Conservation (phyloP, 2,888 invertebrate species). For the Rhagonycha fulva region DNA sequence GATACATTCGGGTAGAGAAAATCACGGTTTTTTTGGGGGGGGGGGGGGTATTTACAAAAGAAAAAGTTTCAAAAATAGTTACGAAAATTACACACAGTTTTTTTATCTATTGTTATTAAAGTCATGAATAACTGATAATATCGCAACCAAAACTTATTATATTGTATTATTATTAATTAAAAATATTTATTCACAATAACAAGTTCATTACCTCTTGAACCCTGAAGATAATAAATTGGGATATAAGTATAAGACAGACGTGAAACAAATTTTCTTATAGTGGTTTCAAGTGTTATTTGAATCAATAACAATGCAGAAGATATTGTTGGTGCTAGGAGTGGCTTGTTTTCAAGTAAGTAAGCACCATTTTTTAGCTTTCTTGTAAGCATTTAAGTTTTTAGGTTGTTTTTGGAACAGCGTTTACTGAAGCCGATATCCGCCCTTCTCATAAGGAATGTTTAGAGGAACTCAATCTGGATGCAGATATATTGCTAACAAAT, state of each 20-base stretch:
- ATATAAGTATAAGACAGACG: too few relatives aligned
- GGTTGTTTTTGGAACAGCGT: background rate
- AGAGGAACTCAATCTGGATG: background rate
- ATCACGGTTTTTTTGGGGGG: too few relatives aligned
- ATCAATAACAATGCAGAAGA: background rate
- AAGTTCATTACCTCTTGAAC: background rate
- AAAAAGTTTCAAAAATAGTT: too few relatives aligned
- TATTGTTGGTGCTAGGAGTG: background rate
- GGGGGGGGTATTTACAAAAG: too few relatives aligned
- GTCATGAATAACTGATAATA: too few relatives aligned
- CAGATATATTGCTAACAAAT: background rate
- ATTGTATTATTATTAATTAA: too few relatives aligned
- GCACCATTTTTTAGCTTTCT: background rate
- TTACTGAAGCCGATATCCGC: background rate
- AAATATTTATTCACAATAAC: too few relatives aligned
- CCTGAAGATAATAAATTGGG: background rate
- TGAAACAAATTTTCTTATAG: background rate
- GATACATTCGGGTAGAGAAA: too few relatives aligned
- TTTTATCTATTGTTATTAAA: too few relatives aligned
- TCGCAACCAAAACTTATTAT: too few relatives aligned
- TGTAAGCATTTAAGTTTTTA: fast-evolving
- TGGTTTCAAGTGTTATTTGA: background rate
- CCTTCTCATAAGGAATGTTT: background rate
- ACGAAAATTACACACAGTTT: too few relatives aligned
- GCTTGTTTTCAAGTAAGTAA: background rate